phyloP scores from a whole-genome alignment of 2,797 vertebrate species.

The Pangasius sanitwongsei region DNA sequence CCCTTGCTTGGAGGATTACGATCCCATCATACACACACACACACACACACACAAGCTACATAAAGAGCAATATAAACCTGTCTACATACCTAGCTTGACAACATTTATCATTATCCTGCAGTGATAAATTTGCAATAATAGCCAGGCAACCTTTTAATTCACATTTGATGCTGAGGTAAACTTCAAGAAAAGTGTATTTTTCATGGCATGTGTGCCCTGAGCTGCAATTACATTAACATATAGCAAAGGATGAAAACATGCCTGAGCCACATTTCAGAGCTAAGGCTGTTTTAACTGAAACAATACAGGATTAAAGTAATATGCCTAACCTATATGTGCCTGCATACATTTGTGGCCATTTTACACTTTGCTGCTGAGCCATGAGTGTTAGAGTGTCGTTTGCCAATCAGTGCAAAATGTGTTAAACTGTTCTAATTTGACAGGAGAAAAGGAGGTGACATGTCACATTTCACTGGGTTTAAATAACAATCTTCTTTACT shows the following conservation, averaged over 20 bases:
- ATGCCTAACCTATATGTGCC: not conserved
- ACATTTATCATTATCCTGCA: slow-evolving; percentile 68
- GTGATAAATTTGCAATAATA: slow-evolving; percentile 71
- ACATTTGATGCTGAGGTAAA: slow-evolving; percentile 20
- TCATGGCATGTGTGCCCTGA: not conserved
- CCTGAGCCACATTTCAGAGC: not conserved
- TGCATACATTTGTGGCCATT: slow-evolving; percentile 36
- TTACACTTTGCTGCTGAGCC: slow-evolving; percentile 32
- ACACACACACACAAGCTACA: slow-evolving; percentile 63
- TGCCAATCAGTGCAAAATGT: slow-evolving; percentile 46
- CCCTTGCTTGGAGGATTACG: slow-evolving; percentile 54
- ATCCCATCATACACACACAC: slow-evolving; percentile 70
- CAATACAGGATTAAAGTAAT: not conserved
- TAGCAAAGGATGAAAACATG: not conserved
- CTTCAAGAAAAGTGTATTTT: not conserved
- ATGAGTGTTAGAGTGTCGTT: slow-evolving; percentile 27
- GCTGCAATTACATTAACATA: slow-evolving; percentile 7
- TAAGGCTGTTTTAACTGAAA: not conserved
- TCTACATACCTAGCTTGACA: slow-evolving; percentile 60
- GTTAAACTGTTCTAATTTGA: slow-evolving; percentile 51
- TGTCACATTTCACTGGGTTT: slow-evolving; percentile 26
- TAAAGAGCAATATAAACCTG: slow-evolving; percentile 62
- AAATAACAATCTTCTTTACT: slow-evolving; percentile 9
- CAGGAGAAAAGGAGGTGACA: slow-evolving; percentile 44
- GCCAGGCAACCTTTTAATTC: slow-evolving; percentile 57